Base-by-base conservation (phyloP, 2,113 vertebrate genomes). In the Muntiacus muntjak region DNA sequence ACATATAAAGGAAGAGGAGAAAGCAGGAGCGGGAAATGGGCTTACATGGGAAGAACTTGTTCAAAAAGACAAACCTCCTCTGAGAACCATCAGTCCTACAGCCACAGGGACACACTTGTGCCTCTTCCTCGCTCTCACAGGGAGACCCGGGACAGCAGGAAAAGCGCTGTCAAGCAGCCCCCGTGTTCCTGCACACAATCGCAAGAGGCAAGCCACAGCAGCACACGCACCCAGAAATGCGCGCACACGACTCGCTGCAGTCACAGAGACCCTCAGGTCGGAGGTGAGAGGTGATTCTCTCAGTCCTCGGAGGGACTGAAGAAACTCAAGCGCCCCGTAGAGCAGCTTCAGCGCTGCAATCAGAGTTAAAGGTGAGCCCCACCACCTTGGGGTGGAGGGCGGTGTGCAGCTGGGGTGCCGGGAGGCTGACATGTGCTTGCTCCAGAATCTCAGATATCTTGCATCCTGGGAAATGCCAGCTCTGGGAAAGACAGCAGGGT, bases 211-310 rank as follows among this genome's bases (percentile, higher is more conserved):
- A 16, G 7, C 55, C 82, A 17, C 16, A 19, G 50, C 33, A 9
- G 54, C 2, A 25, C 6, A 11, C 9, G n/a, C 43, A 16, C n/a
- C 23, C 30, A 52, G n/a, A 43, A 40, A 43, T 2, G 21, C 0
- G 1, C 57, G 57, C 50, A 19, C 13, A 13, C 0, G 3, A 3
- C 58, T 30, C 2, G 1, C 62, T 16, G 43, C 21, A 4, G 2
- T n/a, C 60, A 1, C 2, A 1, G 58, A 67, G 40, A 52, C 47
- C 7, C 74, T 74, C 55, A 2, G n/a, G 50, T 0, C 47, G 47
- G 74, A 57, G 40, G 91, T 3, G 52, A 64, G 40, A 47, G 64
- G 76, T 14, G 58, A 21, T 45, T 11, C 26, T 55, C 50, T 7
- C 30, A 43, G 91, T 7, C 25, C 33, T 47, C 5, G n/a, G 30